Base-by-base conservation (phyloP, 2,113 vertebrate genomes). In the Chamaetylas fuelleborni region DNA sequence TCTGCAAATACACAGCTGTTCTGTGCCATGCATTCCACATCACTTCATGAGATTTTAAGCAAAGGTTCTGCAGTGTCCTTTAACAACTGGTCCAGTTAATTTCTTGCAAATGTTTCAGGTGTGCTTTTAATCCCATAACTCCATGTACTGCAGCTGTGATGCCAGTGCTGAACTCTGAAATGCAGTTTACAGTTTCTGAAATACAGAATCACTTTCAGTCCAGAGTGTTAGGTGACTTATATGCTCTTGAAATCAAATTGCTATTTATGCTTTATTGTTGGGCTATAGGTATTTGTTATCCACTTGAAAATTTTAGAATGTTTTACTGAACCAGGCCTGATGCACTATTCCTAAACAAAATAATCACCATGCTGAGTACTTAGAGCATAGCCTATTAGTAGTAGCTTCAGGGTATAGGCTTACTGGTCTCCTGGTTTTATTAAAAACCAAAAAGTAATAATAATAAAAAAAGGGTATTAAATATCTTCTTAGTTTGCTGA, bases 401-500 rank as follows among this genome's bases (percentile, higher is more conserved):
- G 60, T 66, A 70, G 34, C 60, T 94, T 84, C 86, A 90, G 87
- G 90, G 45, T 53, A 42, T 26, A 42, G 61, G 38, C 42, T 88
- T 69, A 45, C 38, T 67, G 40, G 8, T 84, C 11, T 74, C 29
- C 38, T 85, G 42, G 11, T 54, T 67, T 80, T 72, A 71, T 58
- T 80, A 26, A 56, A 53, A 62, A 71, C 2, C 17, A 54, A 38
- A 23, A 67, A 53, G 38, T 45, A 71, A 14, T 53, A 85, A 42
- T 71, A 84, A 77, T 33, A 53, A 58, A 74, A 26, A 54, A 45
- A 38, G 13, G 10, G 8, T 70, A 80, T 72, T 90, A 89, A 86
- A 42, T 76, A 24, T 73, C 23, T 4, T 92, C 81, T 87, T 94
- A 71, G 92, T 91, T 97, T 95, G 91, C 92, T 88, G 61, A 87